Evolutionary conservation across 2,113 vertebrate species (phyloP).

Genomic region (Ifrita kowaldi): DNA sequence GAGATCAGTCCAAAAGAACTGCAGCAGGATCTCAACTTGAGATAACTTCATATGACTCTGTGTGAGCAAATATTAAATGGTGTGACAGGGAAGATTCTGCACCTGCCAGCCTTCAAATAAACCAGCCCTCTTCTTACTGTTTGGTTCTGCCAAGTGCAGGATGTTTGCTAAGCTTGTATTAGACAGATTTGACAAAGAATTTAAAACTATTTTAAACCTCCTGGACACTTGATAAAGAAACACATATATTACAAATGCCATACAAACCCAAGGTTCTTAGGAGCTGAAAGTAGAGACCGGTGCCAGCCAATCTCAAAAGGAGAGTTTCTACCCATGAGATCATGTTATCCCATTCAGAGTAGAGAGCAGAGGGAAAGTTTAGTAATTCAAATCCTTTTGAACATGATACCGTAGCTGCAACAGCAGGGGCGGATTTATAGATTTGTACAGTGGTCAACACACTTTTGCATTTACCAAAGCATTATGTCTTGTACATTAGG

Average conservation of each 20-base stretch:
- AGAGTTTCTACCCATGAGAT: constrained; percentile 57
- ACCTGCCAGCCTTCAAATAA: constrained; percentile 30
- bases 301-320: constrained; percentile 56
- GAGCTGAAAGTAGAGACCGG: constrained; percentile 33
- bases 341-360: constrained; percentile 51
- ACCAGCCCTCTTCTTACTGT: neutral
- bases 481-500: neutral
- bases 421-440: constrained; percentile 37
- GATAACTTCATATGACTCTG: constrained; percentile 36
- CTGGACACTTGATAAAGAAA: constrained; percentile 57
- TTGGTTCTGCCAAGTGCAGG: constrained; percentile 41
- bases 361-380: constrained; percentile 53
- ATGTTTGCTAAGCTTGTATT: constrained; percentile 40
- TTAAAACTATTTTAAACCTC: constrained; percentile 46
- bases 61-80: neutral
- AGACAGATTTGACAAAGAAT: constrained; percentile 47
- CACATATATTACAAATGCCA: constrained; percentile 52
- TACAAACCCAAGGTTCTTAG: constrained; percentile 25
- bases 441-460: constrained; percentile 23
- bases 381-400: constrained; percentile 51
- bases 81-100: constrained; percentile 8
- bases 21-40: constrained; percentile 19
- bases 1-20: neutral
- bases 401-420: constrained; percentile 38
- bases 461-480: neutral